These are phyloP conservation scores for Pachyseris speciosa DNA, from an alignment of 64 coral and sea anemone species.

Conservation along the genomic window DNA sequence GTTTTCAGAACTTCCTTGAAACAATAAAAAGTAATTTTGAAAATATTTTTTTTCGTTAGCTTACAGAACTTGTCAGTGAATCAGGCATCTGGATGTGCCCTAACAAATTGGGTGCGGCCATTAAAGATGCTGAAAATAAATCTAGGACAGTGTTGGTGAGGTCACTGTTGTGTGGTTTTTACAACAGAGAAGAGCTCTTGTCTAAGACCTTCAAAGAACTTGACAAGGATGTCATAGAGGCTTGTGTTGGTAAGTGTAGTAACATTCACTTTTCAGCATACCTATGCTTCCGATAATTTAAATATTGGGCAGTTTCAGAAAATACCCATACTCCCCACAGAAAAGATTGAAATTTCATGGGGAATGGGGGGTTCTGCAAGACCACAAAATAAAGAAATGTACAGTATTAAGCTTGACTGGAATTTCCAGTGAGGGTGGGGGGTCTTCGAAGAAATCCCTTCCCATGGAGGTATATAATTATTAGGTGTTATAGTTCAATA, in stretches of 20 bases:
- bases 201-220: conserved; percentile 16
- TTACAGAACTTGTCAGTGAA: conserved; percentile 41
- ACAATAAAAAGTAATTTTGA: not conserved
- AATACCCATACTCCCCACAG: not conserved
- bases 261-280: conserved; percentile 14
- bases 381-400: not conserved
- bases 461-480: not conserved
- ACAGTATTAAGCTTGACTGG: not conserved
- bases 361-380: not conserved
- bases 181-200: conserved; percentile 37
- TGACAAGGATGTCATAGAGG: conserved; percentile 12
- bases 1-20: not conserved
- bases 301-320: not conserved
- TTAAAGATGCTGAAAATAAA: conserved; percentile 51
- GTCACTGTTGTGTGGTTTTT: conserved; percentile 27
- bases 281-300: not conserved
- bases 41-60: not conserved
- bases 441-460: not conserved
- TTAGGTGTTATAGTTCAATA: not conserved
- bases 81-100: conserved; percentile 47
- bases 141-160: conserved; percentile 40
- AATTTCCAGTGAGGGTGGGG: not conserved
- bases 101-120: conserved; percentile 54
- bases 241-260: conserved; percentile 45
- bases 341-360: not conserved